phyloP scores from a whole-genome alignment of 2,797 vertebrate genomes.

The Cynodonichthys magdalenae region DNA sequence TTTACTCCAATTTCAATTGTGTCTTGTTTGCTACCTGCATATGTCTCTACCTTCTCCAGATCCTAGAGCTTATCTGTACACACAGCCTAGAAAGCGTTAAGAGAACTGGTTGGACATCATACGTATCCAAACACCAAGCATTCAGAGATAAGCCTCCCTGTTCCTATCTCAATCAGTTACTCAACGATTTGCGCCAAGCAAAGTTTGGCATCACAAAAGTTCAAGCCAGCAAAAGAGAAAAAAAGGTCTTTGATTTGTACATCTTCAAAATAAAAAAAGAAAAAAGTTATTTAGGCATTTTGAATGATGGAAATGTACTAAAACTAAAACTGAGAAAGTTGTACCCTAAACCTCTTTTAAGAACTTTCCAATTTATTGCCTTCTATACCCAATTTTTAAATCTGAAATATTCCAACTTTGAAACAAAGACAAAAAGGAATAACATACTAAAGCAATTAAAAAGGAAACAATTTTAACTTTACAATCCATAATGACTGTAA shows the following conservation, averaged over 20 bases:
- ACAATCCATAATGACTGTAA: too few relatives aligned
- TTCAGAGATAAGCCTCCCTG: conserved; percentile 72
- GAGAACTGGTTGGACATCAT: conserved; percentile 78
- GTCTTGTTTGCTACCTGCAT: conserved; percentile 72
- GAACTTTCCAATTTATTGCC: not conserved
- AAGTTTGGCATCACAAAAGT: conserved; percentile 54
- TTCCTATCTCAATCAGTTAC: conserved; percentile 67
- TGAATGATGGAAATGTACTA: not conserved
- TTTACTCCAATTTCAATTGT: conserved; percentile 74
- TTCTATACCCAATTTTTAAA: not conserved
- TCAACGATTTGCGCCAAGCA: conserved; percentile 51
- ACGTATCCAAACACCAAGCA: conserved; percentile 66
- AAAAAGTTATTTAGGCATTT: conserved; percentile 9
- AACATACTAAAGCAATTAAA: too few relatives aligned
- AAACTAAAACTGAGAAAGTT: not conserved
- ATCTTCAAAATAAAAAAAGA: conserved; percentile 11
- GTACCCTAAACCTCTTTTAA: not conserved
- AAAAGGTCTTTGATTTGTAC: conserved; percentile 11
- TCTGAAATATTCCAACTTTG: too few relatives aligned
- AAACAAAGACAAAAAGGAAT: too few relatives aligned
- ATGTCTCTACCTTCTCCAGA: conserved; percentile 72
- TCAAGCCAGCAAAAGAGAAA: conserved; percentile 28
- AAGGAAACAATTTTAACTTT: too few relatives aligned
- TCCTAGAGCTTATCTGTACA: conserved; percentile 73
- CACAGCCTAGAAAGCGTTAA: conserved; percentile 67